Evolutionary conservation across 2,797 vertebrate genomes (phyloP).

Genomic region (Fringilla coelebs): DNA sequence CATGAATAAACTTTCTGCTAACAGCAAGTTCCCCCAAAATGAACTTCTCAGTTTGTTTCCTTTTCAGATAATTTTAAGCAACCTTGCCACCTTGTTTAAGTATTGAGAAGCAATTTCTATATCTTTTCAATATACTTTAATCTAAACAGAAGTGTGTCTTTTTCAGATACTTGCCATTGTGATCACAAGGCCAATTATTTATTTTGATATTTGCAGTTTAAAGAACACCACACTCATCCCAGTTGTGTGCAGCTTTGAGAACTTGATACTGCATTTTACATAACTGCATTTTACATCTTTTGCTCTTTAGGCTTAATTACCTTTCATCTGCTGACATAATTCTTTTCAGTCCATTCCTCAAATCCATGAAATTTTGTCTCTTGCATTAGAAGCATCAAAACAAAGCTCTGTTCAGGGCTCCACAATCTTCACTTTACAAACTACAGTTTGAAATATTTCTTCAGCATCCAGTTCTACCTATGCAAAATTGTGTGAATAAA

Average conservation of each 20-base stretch:
- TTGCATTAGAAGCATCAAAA: not conserved
- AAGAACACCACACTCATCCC: not conserved
- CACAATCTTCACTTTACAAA: not conserved
- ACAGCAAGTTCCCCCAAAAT: not conserved
- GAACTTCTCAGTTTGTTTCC: not conserved
- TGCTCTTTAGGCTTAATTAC: not conserved
- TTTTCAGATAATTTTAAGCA: not conserved
- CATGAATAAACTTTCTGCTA: not conserved
- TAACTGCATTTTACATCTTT: not conserved
- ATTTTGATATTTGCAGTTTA: not conserved
- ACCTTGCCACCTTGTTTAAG: not conserved
- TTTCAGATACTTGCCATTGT: not conserved
- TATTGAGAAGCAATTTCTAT: not conserved
- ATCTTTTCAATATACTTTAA: not conserved
- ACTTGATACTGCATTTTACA: not conserved
- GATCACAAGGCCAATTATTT: not conserved
- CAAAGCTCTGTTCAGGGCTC: not conserved
- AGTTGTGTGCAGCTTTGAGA: not conserved
- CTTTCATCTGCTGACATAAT: not conserved
- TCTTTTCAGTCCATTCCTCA: not conserved
- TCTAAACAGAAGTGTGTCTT: not conserved
- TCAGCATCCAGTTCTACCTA: not conserved
- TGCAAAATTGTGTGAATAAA: not conserved
- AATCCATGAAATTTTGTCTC: not conserved
- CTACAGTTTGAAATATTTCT: not conserved